Conservation (phyloP, 2,797 vertebrate genomes). For the Sibirionetta formosa region DNA sequence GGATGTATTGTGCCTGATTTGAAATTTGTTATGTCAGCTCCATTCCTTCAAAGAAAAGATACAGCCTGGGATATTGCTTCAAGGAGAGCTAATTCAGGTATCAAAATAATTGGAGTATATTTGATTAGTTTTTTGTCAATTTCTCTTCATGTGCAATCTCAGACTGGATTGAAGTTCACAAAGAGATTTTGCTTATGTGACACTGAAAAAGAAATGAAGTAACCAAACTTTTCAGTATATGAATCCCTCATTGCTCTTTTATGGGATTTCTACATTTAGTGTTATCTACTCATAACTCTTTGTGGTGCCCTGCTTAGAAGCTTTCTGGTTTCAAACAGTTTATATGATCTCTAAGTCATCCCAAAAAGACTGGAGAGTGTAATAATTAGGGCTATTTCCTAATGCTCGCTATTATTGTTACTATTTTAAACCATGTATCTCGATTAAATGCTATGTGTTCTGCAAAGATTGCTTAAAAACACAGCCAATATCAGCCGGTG, state of each 20-base stretch:
- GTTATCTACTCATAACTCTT: background rate
- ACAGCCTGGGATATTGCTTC: background rate
- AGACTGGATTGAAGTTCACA: background rate
- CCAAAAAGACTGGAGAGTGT: background rate
- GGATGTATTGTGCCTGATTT: background rate
- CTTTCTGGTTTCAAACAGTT: background rate
- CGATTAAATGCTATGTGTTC: background rate
- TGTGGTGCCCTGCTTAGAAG: background rate
- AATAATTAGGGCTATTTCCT: background rate
- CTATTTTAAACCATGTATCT: slow-evolving; percentile 4
- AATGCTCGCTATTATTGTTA: background rate
- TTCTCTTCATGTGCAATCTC: background rate
- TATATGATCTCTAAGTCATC: background rate
- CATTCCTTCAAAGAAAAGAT: background rate
- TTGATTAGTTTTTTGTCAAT: background rate
- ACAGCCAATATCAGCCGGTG: background rate
- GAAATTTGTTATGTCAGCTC: background rate
- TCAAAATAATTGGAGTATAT: background rate
- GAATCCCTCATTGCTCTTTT: background rate
- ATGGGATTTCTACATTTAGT: background rate
- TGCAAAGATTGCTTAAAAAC: background rate
- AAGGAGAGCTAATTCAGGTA: background rate
- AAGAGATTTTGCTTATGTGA: background rate
- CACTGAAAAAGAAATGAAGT: background rate
- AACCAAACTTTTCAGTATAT: rapidly evolving